Evolutionary conservation across 2,113 vertebrate species (phyloP).

Genomic region (Prionailurus viverrinus): DNA sequence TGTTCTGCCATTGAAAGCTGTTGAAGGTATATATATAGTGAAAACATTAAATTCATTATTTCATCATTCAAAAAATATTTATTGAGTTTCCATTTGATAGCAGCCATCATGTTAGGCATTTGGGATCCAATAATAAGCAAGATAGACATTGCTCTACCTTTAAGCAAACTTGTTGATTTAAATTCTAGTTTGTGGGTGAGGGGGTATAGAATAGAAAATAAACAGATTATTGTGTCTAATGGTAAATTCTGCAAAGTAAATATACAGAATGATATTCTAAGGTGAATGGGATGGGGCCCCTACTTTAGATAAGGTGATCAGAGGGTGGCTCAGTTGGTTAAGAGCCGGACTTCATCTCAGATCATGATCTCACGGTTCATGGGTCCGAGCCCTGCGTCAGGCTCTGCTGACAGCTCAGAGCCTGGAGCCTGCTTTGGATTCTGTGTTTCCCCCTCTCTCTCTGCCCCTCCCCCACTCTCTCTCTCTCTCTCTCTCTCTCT

Average conservation of each 20-base stretch:
- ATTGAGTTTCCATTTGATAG: background rate
- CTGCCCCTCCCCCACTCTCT: too few relatives aligned
- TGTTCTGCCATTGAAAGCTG: background rate
- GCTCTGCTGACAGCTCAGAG: too few relatives aligned
- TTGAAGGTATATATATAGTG: background rate
- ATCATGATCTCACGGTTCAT: too few relatives aligned
- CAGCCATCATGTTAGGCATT: background rate
- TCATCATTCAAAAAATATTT: background rate
- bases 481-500: too few relatives aligned
- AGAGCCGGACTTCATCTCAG: too few relatives aligned
- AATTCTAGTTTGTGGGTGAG: background rate
- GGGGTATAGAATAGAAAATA: background rate
- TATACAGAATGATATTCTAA: background rate
- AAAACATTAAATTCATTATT: slow-evolving; percentile 34
- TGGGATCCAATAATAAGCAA: slow-evolving; percentile 7
- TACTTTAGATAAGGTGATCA: background rate
- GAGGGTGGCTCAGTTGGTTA: background rate
- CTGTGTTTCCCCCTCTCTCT: too few relatives aligned
- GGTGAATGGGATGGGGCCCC: background rate
- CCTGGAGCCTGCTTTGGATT: too few relatives aligned
- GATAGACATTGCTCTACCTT: background rate
- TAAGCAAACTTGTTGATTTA: background rate
- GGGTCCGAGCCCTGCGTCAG: too few relatives aligned
- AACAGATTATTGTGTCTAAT: background rate
- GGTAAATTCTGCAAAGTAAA: background rate